A percentile compares a stretch with the other conserved stretches of the same genome.
These are phyloP conservation scores for Zoanthus solanderi DNA, from an alignment of 92 coral and sea anemone genomes.

Conservation along the genomic window DNA sequence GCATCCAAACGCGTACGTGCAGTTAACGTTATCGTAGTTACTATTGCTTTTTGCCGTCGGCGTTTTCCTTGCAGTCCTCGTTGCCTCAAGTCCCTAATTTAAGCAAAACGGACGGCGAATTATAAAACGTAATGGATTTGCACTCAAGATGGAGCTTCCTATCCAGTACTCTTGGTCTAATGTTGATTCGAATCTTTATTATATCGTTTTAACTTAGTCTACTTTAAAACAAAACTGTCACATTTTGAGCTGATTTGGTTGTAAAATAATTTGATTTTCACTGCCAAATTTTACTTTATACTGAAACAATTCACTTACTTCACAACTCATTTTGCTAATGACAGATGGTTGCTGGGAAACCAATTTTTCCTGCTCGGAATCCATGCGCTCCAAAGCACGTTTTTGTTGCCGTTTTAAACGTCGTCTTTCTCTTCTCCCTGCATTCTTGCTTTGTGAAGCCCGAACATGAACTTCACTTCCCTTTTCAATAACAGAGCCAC, in stretches of 20 bases:
- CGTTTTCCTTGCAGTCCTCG: too few species aligned
- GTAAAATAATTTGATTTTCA: background rate
- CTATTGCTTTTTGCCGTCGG: too few species aligned
- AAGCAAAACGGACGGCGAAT: too few species aligned
- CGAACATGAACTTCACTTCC: background rate
- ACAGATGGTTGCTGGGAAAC: background rate
- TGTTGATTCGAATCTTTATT: too few species aligned
- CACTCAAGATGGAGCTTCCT: too few species aligned
- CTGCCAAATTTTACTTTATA: background rate
- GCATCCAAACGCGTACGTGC: too few species aligned
- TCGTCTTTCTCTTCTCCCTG: slow-evolving; percentile 19
- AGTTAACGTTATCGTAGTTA: too few species aligned
- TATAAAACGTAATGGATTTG: too few species aligned
- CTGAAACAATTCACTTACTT: background rate
- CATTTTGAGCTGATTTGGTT: background rate
- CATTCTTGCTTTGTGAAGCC: slow-evolving; percentile 17
- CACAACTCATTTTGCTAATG: background rate
- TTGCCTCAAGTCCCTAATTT: too few species aligned
- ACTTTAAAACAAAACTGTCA: too few species aligned
- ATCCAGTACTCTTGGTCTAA: too few species aligned
- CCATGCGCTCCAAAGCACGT: slow-evolving; percentile 16
- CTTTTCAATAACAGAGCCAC: background rate
- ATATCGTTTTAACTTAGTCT: too few species aligned
- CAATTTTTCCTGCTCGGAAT: background rate
- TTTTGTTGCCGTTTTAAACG: slow-evolving; percentile 23